phyloP scores from a whole-genome alignment of 1,140 invertebrate genomes.

The Meloidogyne floridensis region DNA sequence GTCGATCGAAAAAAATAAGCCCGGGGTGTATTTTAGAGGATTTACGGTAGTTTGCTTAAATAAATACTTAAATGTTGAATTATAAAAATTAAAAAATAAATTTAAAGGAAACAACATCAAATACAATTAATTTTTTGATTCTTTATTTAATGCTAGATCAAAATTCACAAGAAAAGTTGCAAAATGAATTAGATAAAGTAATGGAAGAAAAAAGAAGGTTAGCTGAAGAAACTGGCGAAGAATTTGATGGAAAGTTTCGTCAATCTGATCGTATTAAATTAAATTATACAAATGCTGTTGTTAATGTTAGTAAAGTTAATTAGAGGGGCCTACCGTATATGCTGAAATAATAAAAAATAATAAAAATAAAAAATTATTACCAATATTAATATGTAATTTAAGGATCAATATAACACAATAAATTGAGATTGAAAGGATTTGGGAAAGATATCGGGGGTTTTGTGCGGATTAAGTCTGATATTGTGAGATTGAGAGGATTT shows the following conservation, averaged over 20 bases:
- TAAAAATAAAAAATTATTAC: no score
- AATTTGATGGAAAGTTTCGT: conserved; percentile 12
- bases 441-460: no score
- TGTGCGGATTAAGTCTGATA: no score
- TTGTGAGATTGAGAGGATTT: no score
- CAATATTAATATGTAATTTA: no score
- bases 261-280: conserved; percentile 26
- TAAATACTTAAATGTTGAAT: not conserved
- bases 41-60: not conserved
- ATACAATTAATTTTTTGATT: conserved; percentile 82
- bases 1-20: no score
- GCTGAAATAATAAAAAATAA: no score
- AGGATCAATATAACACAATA: no score
- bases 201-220: conserved; percentile 22
- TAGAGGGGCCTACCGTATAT: not conserved
- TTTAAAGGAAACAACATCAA: conserved; percentile 78
- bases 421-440: no score
- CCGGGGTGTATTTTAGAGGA: no score
- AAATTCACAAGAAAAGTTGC: conserved; percentile 38
- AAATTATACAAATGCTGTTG: conserved; percentile 34
- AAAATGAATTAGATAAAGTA: conserved; percentile 41
- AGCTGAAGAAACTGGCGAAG: not conserved
- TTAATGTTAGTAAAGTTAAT: conserved; percentile 20
- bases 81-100: not conserved
- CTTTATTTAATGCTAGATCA: conserved; percentile 69